phyloP scores from a whole-genome alignment of 2,113 vertebrate species.

The Hydrochoerus hydrochaeris region DNA sequence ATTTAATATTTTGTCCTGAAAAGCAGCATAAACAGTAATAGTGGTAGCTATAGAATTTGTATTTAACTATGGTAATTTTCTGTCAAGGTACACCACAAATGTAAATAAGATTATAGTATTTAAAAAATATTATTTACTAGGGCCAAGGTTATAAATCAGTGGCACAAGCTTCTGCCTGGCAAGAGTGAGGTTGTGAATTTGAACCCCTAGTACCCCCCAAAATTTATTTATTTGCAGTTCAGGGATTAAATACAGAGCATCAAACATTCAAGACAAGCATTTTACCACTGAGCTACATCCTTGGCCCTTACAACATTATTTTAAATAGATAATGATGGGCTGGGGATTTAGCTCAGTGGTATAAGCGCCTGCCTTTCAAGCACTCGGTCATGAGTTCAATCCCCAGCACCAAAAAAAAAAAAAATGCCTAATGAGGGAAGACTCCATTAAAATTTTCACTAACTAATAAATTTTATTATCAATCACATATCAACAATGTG shows the following conservation, averaged over 20 bases:
- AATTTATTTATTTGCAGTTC: not conserved
- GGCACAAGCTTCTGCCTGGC: too few relatives aligned
- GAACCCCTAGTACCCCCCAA: too few relatives aligned
- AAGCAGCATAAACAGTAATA: not conserved
- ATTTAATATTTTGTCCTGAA: constrained; percentile 37
- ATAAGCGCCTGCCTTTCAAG: too few relatives aligned
- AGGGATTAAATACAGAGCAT: not conserved
- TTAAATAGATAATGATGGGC: not conserved
- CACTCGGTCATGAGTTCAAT: too few relatives aligned
- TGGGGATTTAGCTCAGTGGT: too few relatives aligned
- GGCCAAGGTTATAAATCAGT: too few relatives aligned
- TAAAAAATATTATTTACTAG: not conserved
- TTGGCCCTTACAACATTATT: not conserved
- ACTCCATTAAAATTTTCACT: not conserved
- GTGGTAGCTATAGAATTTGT: not conserved
- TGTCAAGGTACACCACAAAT: constrained; percentile 17
- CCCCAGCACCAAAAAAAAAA: too few relatives aligned
- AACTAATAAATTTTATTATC: not conserved
- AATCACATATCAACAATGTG: not conserved
- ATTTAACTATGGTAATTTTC: constrained; percentile 40
- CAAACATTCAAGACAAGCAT: not conserved
- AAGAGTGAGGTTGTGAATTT: too few relatives aligned
- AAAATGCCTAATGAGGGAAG: not conserved
- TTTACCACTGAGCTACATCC: not conserved
- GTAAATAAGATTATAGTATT: constrained; percentile 4